Evolutionary conservation across 2,888 invertebrate genomes (phyloP).

Genomic region (Stenodema calcarata): DNA sequence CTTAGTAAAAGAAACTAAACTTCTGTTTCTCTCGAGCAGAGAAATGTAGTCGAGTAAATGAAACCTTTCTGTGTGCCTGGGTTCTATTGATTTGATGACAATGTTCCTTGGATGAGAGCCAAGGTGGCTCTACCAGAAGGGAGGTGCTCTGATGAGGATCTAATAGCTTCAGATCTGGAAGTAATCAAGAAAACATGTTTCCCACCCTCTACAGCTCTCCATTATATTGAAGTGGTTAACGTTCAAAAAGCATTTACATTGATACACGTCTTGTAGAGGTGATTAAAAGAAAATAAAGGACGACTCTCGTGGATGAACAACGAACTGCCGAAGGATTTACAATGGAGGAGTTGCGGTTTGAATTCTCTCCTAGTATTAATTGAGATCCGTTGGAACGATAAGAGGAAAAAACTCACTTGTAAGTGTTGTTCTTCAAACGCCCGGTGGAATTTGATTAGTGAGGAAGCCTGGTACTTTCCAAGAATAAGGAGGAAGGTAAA

Average conservation of each 20-base stretch:
- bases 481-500: neutral
- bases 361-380: no score
- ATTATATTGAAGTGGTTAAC: slow-evolving; percentile 7
- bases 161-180: slow-evolving; percentile 15
- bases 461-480: slow-evolving; percentile 1
- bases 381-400: no score
- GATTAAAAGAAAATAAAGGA: no score
- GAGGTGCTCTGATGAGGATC: slow-evolving; percentile 13
- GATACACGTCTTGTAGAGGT: no score
- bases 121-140: slow-evolving; percentile 9
- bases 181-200: neutral
- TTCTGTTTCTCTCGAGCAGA: neutral
- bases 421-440: neutral
- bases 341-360: no score
- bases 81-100: slow-evolving; percentile 28
- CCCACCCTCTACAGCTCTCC: neutral
- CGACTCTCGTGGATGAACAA: no score
- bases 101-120: slow-evolving; percentile 24
- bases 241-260: neutral
- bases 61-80: slow-evolving; percentile 1
- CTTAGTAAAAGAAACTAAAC: neutral
- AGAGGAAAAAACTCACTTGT: neutral
- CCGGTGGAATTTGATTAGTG: slow-evolving; percentile 1
- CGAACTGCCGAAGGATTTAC: no score
- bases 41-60: neutral